Percentiles rank a stretch among this genome's conserved stretches.
phyloP scores from a whole-genome alignment of 2,797 vertebrate genomes.

The Thamnophis elegans region DNA sequence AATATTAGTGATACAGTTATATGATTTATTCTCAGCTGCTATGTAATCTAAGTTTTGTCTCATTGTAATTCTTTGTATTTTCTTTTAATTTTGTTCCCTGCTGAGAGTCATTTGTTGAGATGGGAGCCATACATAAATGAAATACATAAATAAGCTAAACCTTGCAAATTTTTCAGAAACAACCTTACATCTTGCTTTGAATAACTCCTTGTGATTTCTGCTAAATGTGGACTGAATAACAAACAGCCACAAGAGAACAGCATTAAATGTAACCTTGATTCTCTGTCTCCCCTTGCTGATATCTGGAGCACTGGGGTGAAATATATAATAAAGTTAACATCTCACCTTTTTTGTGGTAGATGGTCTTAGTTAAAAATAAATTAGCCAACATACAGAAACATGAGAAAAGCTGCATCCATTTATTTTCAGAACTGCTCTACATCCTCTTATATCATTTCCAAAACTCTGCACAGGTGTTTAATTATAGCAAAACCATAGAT shows the following conservation, averaged over 20 bases:
- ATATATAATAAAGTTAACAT: neutral
- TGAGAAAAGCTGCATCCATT: slow-evolving; percentile 6
- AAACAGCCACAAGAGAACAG: neutral
- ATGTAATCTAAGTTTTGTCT: neutral
- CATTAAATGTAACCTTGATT: slow-evolving; percentile 1
- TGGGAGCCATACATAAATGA: neutral
- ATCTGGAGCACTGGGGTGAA: neutral
- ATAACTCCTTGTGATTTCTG: neutral
- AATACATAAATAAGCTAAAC: neutral
- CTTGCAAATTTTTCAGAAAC: neutral
- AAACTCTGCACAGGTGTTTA: neutral
- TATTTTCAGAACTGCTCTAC: slow-evolving; percentile 3
- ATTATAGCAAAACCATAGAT: neutral
- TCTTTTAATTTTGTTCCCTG: neutral
- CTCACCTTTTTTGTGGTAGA: neutral
- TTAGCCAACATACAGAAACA: slow-evolving; percentile 13
- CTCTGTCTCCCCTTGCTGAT: neutral
- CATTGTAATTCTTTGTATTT: neutral
- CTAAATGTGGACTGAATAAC: neutral
- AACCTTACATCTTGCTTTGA: neutral
- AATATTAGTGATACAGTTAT: neutral
- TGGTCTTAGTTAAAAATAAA: slow-evolving; percentile 23
- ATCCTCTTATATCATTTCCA: neutral
- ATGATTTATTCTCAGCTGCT: neutral
- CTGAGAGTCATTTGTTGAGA: neutral